Evolutionary conservation across 2,797 vertebrate species (phyloP).

Genomic region (Sebastes hubbsi): DNA sequence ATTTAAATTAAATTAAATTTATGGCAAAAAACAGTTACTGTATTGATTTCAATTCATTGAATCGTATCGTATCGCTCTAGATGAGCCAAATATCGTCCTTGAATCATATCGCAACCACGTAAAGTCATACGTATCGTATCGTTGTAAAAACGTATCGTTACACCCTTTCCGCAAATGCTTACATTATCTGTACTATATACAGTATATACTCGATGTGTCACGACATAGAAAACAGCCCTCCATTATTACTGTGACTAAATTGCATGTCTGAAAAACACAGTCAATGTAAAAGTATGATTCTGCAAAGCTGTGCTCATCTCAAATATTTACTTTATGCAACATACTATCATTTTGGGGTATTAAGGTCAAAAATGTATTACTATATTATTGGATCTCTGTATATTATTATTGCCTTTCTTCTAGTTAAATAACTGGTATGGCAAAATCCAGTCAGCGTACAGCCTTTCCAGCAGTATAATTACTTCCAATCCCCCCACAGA

Average conservation of each 20-base stretch:
- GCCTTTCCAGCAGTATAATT: slow-evolving; percentile 37
- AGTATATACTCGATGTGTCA: background rate
- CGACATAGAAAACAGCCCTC: background rate
- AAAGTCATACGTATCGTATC: too few relatives aligned
- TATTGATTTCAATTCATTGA: too few relatives aligned
- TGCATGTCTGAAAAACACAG: background rate
- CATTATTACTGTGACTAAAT: background rate
- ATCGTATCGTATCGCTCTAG: too few relatives aligned
- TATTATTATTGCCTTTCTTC: slow-evolving; percentile 19
- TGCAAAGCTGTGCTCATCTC: background rate
- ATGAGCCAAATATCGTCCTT: too few relatives aligned
- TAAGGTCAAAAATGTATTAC: background rate
- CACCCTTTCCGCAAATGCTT: background rate
- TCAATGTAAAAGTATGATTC: background rate
- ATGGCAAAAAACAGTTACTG: too few relatives aligned
- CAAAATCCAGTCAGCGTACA: slow-evolving; percentile 7
- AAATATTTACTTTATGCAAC: background rate
- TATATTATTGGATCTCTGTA: background rate
- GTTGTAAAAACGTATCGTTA: too few relatives aligned
- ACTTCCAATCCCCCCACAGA: slow-evolving; percentile 1
- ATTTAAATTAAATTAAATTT: too few relatives aligned
- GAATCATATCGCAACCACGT: too few relatives aligned
- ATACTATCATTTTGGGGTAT: slow-evolving; percentile 10
- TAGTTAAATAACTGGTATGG: slow-evolving; percentile 27
- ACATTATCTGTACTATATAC: background rate